Base-by-base conservation (phyloP, 2,797 vertebrate species). In the Yasuhikotakia modesta region DNA sequence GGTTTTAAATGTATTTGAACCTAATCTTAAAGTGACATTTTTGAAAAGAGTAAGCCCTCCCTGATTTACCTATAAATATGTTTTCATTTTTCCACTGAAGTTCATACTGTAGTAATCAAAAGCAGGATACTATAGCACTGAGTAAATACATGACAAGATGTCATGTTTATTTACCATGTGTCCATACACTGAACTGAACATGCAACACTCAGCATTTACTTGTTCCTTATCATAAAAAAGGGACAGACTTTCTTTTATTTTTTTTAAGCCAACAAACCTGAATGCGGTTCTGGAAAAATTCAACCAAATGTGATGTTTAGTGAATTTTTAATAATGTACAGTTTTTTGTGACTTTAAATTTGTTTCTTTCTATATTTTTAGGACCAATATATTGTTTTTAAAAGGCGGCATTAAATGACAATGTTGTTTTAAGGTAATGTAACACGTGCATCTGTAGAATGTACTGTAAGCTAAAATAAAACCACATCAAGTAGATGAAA, bases 311-410 rank as follows among this genome's bases (percentile, higher is more conserved):
- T 95, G 94, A 90, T 94, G 94, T 95, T 93, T 94, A 93, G 95
- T 96, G 95, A 95, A 93, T 96, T 93, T 97, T 97, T 98, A 96
- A 97, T 96, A 97, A 96, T 97, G 95, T 97, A 97, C 96, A 98
- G 96, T 96, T 97, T 94, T n/a, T 96, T 95, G 95, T 97, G 95
- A 95, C 94, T 92, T 94, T 95, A 96, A 97, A 96, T 96, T 96
- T 94, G 94, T 97, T 98, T 94, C 95, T 97, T 98, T 94, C 93
- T 98, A 97, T 98, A 98, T 97, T 97, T 97, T 97, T 97, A 97
- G 96, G 96, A 97, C 95, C 96, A 97, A 96, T 95, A 96, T 94
- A 95, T 97, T 92, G 94, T 96, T 98, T 98, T 96, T 97, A 96
- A 96, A 94, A 95, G 89, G 90, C 94, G 93, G 94, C 92, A 94